Evolutionary conservation across 2,888 invertebrate species (phyloP).

Genomic region (Pollenia labialis): DNA sequence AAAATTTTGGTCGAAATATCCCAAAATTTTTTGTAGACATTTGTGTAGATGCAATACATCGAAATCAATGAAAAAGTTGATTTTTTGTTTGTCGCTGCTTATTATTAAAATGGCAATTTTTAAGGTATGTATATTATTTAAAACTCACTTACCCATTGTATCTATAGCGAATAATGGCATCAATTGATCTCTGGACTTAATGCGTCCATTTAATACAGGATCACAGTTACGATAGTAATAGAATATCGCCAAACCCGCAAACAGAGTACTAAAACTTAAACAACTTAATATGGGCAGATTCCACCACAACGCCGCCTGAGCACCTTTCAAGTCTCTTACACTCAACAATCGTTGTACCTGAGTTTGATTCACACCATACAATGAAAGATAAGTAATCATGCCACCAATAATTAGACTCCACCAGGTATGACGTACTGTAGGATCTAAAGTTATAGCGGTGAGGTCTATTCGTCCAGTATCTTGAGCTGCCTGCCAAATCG

Average conservation of each 20-base stretch:
- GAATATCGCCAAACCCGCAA: constrained; percentile 93
- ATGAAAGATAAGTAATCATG: constrained; percentile 90
- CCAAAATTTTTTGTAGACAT: no score
- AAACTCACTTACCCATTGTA: constrained; percentile 86
- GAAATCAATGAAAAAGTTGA: no score
- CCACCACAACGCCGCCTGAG: constrained; percentile 91
- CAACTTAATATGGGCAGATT: constrained; percentile 91
- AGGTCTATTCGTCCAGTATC: constrained; percentile 89
- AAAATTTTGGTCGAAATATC: no score
- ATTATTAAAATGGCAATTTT: no score
- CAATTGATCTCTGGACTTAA: constrained; percentile 89
- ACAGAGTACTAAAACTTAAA: constrained; percentile 90
- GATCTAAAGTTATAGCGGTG: constrained; percentile 90
- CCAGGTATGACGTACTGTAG: constrained; percentile 93
- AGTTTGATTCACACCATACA: constrained; percentile 95
- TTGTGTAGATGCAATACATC: no score
- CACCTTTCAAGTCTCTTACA: constrained; percentile 88
- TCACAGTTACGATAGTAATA: constrained; percentile 93
- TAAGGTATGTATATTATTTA: no score
- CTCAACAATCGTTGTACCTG: constrained; percentile 91
- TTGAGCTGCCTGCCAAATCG: constrained; percentile 90
- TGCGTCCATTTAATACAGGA: constrained; percentile 87
- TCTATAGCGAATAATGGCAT: constrained; percentile 92
- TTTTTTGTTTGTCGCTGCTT: no score
- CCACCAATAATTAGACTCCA: constrained; percentile 93